Conservation (phyloP, 2,888 invertebrate species). For the Lucinisca nassula region DNA sequence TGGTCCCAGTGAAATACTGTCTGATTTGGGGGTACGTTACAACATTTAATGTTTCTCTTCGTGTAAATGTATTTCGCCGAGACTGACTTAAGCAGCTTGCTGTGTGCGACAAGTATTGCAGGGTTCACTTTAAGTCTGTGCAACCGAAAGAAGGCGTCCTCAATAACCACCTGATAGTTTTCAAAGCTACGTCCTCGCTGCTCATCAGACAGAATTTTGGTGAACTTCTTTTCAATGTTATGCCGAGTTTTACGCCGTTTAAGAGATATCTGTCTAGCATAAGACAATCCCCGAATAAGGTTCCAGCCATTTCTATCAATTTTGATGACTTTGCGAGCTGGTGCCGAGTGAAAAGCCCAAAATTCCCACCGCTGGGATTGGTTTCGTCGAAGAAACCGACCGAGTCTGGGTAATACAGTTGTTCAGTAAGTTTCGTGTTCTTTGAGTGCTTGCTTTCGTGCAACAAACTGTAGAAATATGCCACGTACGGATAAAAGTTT, state of each 20-base stretch:
- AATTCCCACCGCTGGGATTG: slow-evolving; percentile 12
- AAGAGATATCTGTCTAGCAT: slow-evolving; percentile 21
- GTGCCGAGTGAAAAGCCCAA: slow-evolving; percentile 9
- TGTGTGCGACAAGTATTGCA: slow-evolving; percentile 16
- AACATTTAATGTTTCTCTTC: not conserved
- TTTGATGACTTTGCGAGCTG: not conserved
- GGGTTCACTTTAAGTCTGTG: slow-evolving; percentile 18
- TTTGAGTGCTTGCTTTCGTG: not conserved
- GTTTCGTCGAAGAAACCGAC: slow-evolving; percentile 11
- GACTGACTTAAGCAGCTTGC: slow-evolving; percentile 14
- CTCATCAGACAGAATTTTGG: slow-evolving; percentile 22
- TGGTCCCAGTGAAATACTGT: slow-evolving; percentile 23
- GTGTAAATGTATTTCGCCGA: slow-evolving; percentile 21
- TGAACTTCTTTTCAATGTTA: not conserved
- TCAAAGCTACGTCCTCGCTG: not conserved
- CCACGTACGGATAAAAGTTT: not conserved
- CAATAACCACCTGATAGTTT: slow-evolving; percentile 21
- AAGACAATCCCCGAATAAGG: not conserved
- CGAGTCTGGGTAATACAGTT: slow-evolving; percentile 6
- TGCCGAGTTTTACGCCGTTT: not conserved
- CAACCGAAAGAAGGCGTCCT: slow-evolving; percentile 24
- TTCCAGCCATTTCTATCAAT: slow-evolving; percentile 16
- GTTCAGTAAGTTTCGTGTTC: not conserved
- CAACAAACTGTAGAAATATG: not conserved
- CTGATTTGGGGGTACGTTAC: slow-evolving; percentile 15